Percentiles rank a stretch among this genome's conserved stretches.
Conservation (phyloP, 2,888 invertebrate species). For the Lasioglossum villosulum region DNA sequence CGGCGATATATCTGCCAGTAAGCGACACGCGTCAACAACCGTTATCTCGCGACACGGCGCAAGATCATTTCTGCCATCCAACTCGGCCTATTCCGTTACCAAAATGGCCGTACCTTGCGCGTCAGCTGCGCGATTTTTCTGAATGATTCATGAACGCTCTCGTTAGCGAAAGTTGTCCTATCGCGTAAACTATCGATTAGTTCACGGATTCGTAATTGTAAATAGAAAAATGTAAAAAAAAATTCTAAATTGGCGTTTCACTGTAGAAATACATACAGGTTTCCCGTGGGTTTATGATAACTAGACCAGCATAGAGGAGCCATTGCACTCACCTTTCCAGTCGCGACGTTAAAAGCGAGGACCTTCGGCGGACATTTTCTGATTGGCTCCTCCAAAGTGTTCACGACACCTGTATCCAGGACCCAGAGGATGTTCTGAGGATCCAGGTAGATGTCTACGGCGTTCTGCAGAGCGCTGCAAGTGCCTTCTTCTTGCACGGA, state of each 20-base stretch:
- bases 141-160: not conserved
- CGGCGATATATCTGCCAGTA: not conserved
- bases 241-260: too few relatives aligned
- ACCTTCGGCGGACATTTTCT: constrained; percentile 87
- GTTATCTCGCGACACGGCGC: not conserved
- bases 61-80: not conserved
- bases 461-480: constrained; percentile 89
- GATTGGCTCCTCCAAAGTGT: constrained; percentile 87
- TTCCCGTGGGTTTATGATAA: too few relatives aligned
- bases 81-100: not conserved
- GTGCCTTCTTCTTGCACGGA: constrained; percentile 89
- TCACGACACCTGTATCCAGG: constrained; percentile 87
- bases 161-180: not conserved
- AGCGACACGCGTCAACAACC: constrained; percentile 1
- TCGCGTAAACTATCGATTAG: too few relatives aligned
- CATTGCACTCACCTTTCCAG: constrained; percentile 84
- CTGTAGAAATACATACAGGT: too few relatives aligned
- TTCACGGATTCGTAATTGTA: too few relatives aligned
- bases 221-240: not conserved
- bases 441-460: constrained; percentile 88
- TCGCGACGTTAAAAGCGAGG: constrained; percentile 86
- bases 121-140: not conserved
- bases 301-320: not conserved
- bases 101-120: not conserved
- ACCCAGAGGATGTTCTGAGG: constrained; percentile 87